Evolutionary conservation across 2,113 vertebrate species (phyloP).

Genomic region (Odocoileus hemionus): DNA sequence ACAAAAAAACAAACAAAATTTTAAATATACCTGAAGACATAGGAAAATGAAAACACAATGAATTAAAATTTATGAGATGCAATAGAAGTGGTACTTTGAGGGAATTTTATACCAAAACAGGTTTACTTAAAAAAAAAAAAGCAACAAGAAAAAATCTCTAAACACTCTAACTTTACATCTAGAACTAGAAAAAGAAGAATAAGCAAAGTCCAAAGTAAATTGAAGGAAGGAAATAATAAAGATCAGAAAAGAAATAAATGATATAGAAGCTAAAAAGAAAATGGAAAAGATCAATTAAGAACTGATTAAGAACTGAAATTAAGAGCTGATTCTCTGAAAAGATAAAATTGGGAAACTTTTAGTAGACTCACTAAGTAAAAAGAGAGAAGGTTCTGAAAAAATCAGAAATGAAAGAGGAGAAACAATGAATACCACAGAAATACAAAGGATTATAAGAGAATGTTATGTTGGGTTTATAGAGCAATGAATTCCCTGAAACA

Average conservation of each 20-base stretch:
- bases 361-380: not conserved
- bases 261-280: not conserved
- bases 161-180: not conserved
- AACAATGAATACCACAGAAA: not conserved
- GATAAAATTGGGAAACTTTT: not conserved
- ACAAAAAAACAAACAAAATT: not conserved
- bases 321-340: not conserved
- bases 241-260: not conserved
- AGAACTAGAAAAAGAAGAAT: not conserved
- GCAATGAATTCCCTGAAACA: not conserved
- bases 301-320: not conserved
- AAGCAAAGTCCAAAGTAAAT: not conserved
- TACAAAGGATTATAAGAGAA: not conserved
- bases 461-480: not conserved
- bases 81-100: not conserved
- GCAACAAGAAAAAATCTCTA: not conserved
- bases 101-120: not conserved
- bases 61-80: not conserved
- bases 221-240: not conserved
- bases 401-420: not conserved
- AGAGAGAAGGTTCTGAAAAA: not conserved
- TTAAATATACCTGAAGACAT: not conserved
- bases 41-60: not conserved
- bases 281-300: not conserved
- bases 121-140: not conserved